Conservation (phyloP, 2,797 vertebrate species). For the Garrulus glandarius region DNA sequence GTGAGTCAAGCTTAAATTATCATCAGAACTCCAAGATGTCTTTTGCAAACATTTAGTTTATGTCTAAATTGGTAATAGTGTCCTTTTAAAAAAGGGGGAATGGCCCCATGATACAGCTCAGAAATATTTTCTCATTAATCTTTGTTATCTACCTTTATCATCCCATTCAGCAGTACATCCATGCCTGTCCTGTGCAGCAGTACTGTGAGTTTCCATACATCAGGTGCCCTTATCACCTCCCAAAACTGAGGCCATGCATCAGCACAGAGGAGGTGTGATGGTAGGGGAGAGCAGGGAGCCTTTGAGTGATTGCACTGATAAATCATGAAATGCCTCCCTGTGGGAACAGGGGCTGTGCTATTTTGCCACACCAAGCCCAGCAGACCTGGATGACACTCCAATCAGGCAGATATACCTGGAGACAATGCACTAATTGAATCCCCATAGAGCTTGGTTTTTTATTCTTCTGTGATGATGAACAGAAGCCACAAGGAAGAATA, state of each 20-base stretch:
- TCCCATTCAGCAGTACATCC: neutral
- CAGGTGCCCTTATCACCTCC: neutral
- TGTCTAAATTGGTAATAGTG: fast-evolving
- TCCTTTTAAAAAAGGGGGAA: neutral
- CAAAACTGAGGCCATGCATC: neutral
- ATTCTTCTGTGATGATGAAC: neutral
- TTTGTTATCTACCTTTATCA: neutral
- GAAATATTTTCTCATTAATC: neutral
- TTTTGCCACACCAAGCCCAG: neutral
- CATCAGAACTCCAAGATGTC: neutral
- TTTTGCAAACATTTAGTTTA: neutral
- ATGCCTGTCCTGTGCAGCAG: neutral
- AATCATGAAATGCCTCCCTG: neutral
- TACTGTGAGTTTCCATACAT: neutral
- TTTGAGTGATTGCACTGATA: neutral
- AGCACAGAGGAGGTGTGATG: neutral
- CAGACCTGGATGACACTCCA: neutral
- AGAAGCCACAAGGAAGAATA: neutral
- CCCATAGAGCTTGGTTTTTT: neutral
- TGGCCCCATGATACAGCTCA: fast-evolving
- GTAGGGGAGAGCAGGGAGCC: neutral
- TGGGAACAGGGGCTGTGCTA: neutral
- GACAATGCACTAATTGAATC: neutral
- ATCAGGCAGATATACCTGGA: neutral
- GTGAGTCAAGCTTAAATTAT: neutral